A percentile compares a stretch with the other conserved stretches of the same genome.
phyloP scores from a whole-genome alignment of 1,140 invertebrate genomes.

The Apis cerana region DNA sequence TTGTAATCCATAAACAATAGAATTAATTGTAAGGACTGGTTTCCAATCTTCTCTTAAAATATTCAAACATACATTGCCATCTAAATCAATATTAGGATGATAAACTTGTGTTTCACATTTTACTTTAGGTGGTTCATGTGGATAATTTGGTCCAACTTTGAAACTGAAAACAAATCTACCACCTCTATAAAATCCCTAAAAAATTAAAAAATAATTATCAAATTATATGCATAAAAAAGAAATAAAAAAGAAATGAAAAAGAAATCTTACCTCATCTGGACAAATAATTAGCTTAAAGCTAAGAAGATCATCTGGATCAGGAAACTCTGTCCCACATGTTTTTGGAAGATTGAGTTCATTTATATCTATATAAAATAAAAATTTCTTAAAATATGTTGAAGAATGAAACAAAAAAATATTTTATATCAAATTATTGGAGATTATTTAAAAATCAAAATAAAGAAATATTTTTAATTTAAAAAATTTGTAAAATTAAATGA shows the following conservation, averaged over 20 bases:
- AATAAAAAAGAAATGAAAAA: background rate
- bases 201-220: conserved; percentile 47
- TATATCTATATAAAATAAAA: conserved; percentile 89
- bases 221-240: background rate
- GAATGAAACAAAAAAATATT: background rate
- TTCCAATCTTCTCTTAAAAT: conserved; percentile 99
- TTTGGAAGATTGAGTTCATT: conserved; percentile 98
- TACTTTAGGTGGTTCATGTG: conserved; percentile 97
- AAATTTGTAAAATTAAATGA: background rate
- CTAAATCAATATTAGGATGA: conserved; percentile 97
- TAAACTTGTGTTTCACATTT: conserved; percentile 97
- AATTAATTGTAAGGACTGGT: conserved; percentile 98
- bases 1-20: conserved; percentile 98
- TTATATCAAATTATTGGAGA: background rate
- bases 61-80: conserved; percentile 97
- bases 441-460: background rate
- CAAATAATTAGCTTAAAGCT: conserved; percentile 98
- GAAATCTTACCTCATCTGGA: conserved; percentile 91
- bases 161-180: conserved; percentile 98
- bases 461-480: background rate
- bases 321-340: conserved; percentile 97
- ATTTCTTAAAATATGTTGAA: background rate
- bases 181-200: conserved; percentile 95
- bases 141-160: conserved; percentile 98
- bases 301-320: conserved; percentile 97